Conservation (phyloP, 2,888 invertebrate species). For the Temnothorax unifasciatus region DNA sequence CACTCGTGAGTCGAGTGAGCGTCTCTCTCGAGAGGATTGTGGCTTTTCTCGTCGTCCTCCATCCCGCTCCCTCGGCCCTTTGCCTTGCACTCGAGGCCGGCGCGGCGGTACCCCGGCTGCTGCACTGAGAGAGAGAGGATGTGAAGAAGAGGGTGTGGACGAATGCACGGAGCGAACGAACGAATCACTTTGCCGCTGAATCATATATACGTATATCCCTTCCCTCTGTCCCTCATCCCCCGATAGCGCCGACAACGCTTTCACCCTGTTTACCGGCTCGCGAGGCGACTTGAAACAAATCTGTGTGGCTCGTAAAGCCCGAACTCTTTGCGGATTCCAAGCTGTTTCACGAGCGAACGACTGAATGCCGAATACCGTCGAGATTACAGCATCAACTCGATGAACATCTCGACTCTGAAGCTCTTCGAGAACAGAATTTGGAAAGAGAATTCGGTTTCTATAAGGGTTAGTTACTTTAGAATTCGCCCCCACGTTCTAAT, state of each 20-base stretch:
- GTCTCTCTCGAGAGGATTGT: slow-evolving; percentile 76
- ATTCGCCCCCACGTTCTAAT: slow-evolving; percentile 50
- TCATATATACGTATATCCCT: slow-evolving; percentile 57
- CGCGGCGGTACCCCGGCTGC: slow-evolving; percentile 42
- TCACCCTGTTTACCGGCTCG: slow-evolving; percentile 61
- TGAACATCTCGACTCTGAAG: slow-evolving; percentile 58
- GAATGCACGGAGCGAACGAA: slow-evolving; percentile 46
- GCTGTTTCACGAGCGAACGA: slow-evolving; percentile 29
- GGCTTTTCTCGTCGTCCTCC: slow-evolving; percentile 65
- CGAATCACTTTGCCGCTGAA: slow-evolving; percentile 68
- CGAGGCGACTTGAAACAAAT: slow-evolving; percentile 50
- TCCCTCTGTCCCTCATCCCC: neutral
- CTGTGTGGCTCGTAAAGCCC: slow-evolving; percentile 33
- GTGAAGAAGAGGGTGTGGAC: slow-evolving; percentile 37
- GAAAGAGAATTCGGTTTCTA: neutral
- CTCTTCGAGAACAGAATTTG: neutral
- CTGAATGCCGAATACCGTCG: slow-evolving; percentile 16
- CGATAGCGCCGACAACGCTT: neutral
- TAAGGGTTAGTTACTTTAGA: slow-evolving; percentile 65
- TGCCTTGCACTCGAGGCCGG: slow-evolving; percentile 70
- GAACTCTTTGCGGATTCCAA: slow-evolving; percentile 42
- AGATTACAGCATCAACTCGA: slow-evolving; percentile 50
- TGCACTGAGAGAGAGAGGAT: slow-evolving; percentile 24
- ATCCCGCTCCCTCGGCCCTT: slow-evolving; percentile 45
- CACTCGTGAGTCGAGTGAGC: slow-evolving; percentile 72